phyloP scores from a whole-genome alignment of 2,888 invertebrate species.

The Helobdella robusta region DNA sequence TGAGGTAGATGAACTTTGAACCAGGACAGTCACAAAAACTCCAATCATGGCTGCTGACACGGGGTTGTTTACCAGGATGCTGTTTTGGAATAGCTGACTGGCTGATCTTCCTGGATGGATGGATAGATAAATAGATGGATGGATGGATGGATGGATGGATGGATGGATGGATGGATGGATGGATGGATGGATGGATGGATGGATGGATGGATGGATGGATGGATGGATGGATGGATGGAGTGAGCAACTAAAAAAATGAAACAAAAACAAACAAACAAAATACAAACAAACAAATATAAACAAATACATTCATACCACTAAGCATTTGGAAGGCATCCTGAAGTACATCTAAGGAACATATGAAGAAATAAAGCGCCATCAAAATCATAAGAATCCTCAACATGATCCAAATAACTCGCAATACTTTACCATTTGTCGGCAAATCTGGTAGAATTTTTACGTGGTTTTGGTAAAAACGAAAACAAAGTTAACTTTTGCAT shows the following conservation, averaged over 20 bases:
- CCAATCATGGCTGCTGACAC: slow-evolving; percentile 56
- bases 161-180: no score
- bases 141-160: no score
- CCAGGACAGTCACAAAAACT: slow-evolving; percentile 53
- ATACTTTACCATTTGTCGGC: slow-evolving; percentile 13
- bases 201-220: no score
- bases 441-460: no score
- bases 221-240: no score
- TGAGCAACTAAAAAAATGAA: no score
- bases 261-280: no score
- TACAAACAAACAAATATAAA: no score
- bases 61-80: slow-evolving; percentile 52
- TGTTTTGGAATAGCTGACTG: slow-evolving; percentile 40
- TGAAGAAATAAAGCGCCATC: slow-evolving; percentile 28
- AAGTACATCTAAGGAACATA: slow-evolving; percentile 32
- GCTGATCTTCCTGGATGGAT: slow-evolving; percentile 30
- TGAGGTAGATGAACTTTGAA: slow-evolving; percentile 55
- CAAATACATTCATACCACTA: slow-evolving; percentile 30
- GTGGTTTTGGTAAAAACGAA: no score
- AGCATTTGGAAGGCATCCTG: slow-evolving; percentile 30
- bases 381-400: slow-evolving; percentile 17
- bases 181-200: no score
- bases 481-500: no score
- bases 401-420: slow-evolving; percentile 12
- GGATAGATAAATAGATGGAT: no score